A percentile compares a stretch with the other conserved stretches of the same genome.
Evolutionary conservation across 2,113 vertebrate genomes (phyloP).

Genomic region (Hyaena hyaena): DNA sequence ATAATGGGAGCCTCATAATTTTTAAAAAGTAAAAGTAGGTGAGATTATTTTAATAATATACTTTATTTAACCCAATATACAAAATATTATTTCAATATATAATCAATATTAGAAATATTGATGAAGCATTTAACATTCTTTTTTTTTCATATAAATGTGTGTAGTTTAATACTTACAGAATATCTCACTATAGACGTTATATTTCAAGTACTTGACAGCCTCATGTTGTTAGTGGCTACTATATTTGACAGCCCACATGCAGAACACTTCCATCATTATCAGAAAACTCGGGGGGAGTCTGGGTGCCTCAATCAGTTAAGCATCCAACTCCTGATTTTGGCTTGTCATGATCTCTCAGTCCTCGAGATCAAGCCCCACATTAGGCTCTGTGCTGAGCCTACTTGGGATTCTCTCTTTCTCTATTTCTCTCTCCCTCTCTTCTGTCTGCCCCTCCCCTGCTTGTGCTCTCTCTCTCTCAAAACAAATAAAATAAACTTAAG

Average conservation of each 20-base stretch:
- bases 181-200: rapidly evolving
- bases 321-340: no score
- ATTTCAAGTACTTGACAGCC: not conserved
- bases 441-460: no score
- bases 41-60: conserved; percentile 27
- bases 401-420: no score
- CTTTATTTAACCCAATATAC: not conserved
- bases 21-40: not conserved
- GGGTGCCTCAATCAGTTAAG: no score
- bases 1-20: not conserved
- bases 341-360: no score
- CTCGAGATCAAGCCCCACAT: no score
- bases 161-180: not conserved
- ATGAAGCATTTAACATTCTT: not conserved
- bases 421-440: no score
- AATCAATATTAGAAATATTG: not conserved
- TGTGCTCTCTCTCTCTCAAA: no score
- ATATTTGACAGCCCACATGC: not conserved
- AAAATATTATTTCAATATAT: not conserved
- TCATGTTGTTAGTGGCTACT: not conserved
- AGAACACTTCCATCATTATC: not conserved
- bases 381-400: no score
- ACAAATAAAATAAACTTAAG: no score
- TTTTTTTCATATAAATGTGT: not conserved
- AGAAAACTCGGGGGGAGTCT: not conserved